These are phyloP conservation scores for Aplodontia rufa DNA, from an alignment of 2,113 vertebrate species.

Conservation along the genomic window DNA sequence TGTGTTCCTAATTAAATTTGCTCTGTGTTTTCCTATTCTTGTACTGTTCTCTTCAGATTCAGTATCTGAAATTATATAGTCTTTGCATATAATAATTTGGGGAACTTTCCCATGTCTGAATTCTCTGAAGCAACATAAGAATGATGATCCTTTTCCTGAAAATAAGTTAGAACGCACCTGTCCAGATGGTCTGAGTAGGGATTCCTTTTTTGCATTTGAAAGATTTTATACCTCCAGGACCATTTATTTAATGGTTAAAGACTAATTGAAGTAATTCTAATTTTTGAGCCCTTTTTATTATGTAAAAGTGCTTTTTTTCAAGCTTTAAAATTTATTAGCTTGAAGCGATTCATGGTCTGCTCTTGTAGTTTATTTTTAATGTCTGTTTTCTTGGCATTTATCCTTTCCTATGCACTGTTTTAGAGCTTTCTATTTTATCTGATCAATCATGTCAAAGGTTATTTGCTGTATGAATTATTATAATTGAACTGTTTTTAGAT, in stretches of 20 bases:
- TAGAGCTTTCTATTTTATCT: background rate
- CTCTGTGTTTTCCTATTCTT: background rate
- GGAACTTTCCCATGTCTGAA: background rate
- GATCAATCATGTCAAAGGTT: background rate
- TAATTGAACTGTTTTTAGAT: background rate
- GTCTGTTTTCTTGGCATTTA: background rate
- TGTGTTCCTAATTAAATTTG: background rate
- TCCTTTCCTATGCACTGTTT: background rate
- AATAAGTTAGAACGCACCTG: background rate
- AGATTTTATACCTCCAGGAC: background rate
- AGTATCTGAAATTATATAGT: background rate
- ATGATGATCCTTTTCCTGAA: background rate
- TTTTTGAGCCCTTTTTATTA: background rate
- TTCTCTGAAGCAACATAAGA: slow-evolving; percentile 3
- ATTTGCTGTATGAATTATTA: slow-evolving; percentile 12
- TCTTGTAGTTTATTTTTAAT: background rate
- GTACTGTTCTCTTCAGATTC: background rate
- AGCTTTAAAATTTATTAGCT: background rate
- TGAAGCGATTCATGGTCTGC: background rate
- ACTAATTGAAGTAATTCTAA: background rate
- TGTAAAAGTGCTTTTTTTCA: background rate
- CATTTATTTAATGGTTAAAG: slow-evolving; percentile 10
- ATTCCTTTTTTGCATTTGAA: background rate
- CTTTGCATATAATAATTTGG: background rate
- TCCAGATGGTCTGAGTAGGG: background rate